These are phyloP conservation scores for Neelides sp. DNA, from an alignment of 1,140 invertebrate genomes.

Conservation along the genomic window DNA sequence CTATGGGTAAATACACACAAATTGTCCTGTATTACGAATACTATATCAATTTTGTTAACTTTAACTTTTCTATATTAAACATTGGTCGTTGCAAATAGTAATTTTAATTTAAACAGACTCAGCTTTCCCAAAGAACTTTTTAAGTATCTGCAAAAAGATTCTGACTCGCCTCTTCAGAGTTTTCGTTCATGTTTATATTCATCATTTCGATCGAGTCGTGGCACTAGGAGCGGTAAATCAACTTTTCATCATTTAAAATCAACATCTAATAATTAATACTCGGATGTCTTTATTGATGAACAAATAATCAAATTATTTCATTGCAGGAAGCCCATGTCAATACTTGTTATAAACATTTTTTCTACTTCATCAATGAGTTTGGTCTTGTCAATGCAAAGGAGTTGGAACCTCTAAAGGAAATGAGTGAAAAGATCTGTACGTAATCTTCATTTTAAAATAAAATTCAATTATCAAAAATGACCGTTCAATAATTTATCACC, in stretches of 20 bases:
- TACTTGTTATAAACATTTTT: constrained; percentile 94
- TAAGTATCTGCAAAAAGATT: constrained; percentile 69
- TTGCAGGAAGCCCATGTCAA: constrained; percentile 87
- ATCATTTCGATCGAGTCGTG: constrained; percentile 84
- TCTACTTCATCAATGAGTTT: constrained; percentile 85
- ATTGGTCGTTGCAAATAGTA: not conserved
- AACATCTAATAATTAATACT: no score
- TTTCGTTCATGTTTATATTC: constrained; percentile 94
- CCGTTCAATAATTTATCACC: no score
- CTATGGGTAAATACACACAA: constrained; percentile 47
- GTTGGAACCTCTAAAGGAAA: constrained; percentile 69
- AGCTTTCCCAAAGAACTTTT: constrained; percentile 79
- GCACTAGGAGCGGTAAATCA: constrained; percentile 77
- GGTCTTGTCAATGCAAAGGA: constrained; percentile 73
- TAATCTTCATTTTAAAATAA: no score
- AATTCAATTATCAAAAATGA: no score
- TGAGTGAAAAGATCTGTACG: constrained; percentile 54
- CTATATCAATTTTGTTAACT: no score
- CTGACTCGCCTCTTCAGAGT: constrained; percentile 80
- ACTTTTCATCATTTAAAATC: no score
- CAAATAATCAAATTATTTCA: constrained; percentile 23
- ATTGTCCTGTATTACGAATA: not conserved
- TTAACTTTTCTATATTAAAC: no score
- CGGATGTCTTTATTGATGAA: not conserved
- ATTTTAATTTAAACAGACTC: constrained; percentile 49